phyloP scores from a whole-genome alignment of 23 tunicate species.

The Oikopleura vanhoeffeni region DNA sequence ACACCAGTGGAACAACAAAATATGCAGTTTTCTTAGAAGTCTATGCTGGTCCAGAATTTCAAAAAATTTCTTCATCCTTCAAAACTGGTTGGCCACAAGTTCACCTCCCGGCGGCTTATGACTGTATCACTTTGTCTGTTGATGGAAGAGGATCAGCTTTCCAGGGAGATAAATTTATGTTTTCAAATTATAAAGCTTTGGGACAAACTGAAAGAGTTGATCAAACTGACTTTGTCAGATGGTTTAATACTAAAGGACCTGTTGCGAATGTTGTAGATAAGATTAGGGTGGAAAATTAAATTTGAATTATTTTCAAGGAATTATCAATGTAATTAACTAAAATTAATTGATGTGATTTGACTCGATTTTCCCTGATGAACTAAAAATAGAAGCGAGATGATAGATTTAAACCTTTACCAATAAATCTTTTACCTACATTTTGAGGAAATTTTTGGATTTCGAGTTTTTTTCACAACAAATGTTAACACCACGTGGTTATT shows the following conservation, averaged over 20 bases:
- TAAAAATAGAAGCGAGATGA: no score
- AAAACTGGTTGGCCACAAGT: conserved; percentile 71
- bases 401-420: no score
- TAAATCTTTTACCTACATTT: no score
- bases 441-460: no score
- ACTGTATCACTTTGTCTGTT: conserved; percentile 54
- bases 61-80: conserved; percentile 76
- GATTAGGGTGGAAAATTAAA: background rate
- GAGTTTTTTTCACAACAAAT: no score
- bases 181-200: conserved; percentile 14
- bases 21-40: conserved; percentile 38
- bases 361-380: no score
- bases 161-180: conserved; percentile 30
- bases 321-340: no score
- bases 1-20: background rate
- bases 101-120: conserved; percentile 73
- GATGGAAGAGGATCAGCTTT: conserved; percentile 85
- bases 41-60: conserved; percentile 86
- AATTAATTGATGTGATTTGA: no score
- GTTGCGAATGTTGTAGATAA: background rate
- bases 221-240: conserved; percentile 25
- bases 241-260: background rate
- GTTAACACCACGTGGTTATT: no score
- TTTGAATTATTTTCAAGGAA: no score
- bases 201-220: conserved; percentile 71